phyloP scores from a whole-genome alignment of 2,113 vertebrate species.

The Oncorhynchus clarkii region DNA sequence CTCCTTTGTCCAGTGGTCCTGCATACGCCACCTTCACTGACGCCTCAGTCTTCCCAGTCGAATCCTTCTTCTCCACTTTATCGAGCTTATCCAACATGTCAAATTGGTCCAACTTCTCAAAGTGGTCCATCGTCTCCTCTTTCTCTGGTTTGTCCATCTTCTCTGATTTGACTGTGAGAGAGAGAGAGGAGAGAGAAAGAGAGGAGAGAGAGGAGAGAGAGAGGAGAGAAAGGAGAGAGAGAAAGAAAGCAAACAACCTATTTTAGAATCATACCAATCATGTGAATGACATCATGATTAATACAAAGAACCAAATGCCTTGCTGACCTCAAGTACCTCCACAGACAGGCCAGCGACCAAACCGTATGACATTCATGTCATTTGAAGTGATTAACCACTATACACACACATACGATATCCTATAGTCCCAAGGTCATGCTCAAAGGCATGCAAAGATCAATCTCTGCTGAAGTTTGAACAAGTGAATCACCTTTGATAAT shows the following conservation, averaged over 20 bases:
- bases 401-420: neutral
- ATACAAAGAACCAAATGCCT: neutral
- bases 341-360: neutral
- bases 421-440: neutral
- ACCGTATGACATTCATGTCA: neutral
- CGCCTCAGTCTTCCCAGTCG: constrained; percentile 14
- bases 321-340: neutral
- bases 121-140: constrained; percentile 16
- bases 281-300: neutral
- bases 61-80: constrained; percentile 16
- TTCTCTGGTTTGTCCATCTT: constrained; percentile 15
- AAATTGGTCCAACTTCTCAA: neutral
- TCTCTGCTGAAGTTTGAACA: no score
- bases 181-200: neutral
- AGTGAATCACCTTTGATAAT: no score
- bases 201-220: no score
- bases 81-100: constrained; percentile 19
- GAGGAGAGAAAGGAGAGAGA: no score
- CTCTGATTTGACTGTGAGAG: neutral
- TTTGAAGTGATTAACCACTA: neutral
- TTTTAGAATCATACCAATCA: neutral
- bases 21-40: neutral
- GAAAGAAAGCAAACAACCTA: neutral
- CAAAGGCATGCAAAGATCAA: no score
- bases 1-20: neutral